Conservation (phyloP, 1,140 invertebrate species). For the Phocides pigmalion region DNA sequence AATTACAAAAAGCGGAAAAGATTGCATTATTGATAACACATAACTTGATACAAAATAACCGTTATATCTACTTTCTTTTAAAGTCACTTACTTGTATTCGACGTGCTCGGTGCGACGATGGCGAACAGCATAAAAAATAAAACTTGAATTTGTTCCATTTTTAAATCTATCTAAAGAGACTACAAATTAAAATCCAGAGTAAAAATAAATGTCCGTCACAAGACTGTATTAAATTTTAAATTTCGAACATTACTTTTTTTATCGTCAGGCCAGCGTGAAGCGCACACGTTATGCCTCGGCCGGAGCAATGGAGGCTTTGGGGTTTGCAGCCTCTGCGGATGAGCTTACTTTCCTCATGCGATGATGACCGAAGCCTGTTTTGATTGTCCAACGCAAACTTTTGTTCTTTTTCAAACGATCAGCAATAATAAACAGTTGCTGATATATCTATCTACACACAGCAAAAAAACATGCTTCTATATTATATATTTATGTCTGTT, state of each 20-base stretch:
- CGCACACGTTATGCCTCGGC: constrained; percentile 44
- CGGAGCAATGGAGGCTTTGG: constrained; percentile 50
- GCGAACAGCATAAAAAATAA: constrained; percentile 57
- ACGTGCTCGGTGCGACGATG: constrained; percentile 58
- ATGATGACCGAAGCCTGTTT: constrained; percentile 18
- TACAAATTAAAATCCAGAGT: constrained; percentile 21
- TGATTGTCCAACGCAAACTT: constrained; percentile 3
- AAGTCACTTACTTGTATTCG: constrained; percentile 70
- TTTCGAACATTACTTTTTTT: constrained; percentile 38
- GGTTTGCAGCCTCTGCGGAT: constrained; percentile 27
- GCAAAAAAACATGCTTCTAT: background rate
- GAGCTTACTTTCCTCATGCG: constrained; percentile 33
- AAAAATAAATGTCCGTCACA: constrained; percentile 25
- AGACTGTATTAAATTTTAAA: constrained; percentile 32
- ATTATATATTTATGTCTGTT: too few relatives aligned
- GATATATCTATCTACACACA: background rate
- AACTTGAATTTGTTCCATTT: constrained; percentile 59
- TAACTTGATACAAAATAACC: constrained; percentile 35
- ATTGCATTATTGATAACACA: too few relatives aligned
- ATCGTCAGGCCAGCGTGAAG: constrained; percentile 37
- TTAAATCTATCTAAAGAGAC: constrained; percentile 32
- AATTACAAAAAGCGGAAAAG: too few relatives aligned
- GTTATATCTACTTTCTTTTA: constrained; percentile 62
- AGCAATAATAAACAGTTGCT: background rate
- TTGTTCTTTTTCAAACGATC: background rate